Evolutionary conservation across 2,113 vertebrate genomes (phyloP), one percentile per base, ranked within the genome.

Genomic region (Megaceryle maxima): DNA sequence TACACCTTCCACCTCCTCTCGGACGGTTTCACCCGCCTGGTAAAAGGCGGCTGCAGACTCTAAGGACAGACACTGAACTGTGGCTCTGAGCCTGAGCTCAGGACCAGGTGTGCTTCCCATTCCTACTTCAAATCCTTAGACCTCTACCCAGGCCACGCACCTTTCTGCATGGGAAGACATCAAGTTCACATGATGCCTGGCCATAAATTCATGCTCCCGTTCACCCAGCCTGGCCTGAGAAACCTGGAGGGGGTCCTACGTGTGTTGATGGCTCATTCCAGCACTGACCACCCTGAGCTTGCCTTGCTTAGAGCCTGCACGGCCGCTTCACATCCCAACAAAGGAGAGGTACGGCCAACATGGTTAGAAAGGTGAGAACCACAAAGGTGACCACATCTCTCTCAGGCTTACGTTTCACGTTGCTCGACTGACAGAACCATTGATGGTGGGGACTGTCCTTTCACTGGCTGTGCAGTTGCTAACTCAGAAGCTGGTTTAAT

Each of bases 341-440:
- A 29, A 13, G 39, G 41, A 60, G 9, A 21, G 20, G 10, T 22
- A 31, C 13, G 41, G 72, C 25, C 78, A 60, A 8, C 16, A 8
- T 37, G 37, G 37, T 6, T 0, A 3, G 12, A 37, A 19, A 31
- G 59, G 46, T 4, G 18, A 68, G 46, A 46, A 26, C 25, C 68
- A 21, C 43, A 13, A 43, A 44, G 11, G 31, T 1, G 26, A 19
- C 17, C 3, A 3, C 39, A 10, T 6, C 5, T 20, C 46, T 26
- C 20, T 41, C 39, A 31, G 31, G 26, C 16, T 53, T 10, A 7
- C 0, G 0, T 33, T 48, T 35, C 41, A 21, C 9, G 4, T 2
- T 20, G n/a, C 39, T 9, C 44, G 67, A 6, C 25, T 26, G 44
- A 13, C 20, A 17, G 0, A 22, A 20, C 75, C 39, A 3, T 7